phyloP scores from a whole-genome alignment of 2,888 invertebrate genomes.

The Erebia aethiops region DNA sequence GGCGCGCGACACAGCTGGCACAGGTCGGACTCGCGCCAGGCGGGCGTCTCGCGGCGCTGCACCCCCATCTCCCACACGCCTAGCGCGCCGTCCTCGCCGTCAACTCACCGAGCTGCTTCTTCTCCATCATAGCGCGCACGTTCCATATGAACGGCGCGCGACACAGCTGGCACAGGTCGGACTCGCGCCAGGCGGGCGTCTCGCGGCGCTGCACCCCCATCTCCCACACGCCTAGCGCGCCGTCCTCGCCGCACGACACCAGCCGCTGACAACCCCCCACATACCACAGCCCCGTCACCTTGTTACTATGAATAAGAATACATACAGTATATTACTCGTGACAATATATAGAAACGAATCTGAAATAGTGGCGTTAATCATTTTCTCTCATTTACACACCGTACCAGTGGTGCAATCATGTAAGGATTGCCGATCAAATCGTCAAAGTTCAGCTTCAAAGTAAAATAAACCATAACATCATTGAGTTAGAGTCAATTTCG shows the following conservation, averaged over 20 bases:
- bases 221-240: conserved; percentile 96
- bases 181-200: conserved; percentile 97
- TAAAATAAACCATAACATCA: too few relatives aligned
- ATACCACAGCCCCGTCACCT: conserved; percentile 95
- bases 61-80: conserved; percentile 98
- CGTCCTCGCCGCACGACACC: conserved; percentile 95
- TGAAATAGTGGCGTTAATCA: too few relatives aligned
- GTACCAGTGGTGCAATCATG: too few relatives aligned
- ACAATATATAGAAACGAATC: too few relatives aligned
- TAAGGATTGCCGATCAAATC: too few relatives aligned
- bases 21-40: conserved; percentile 96
- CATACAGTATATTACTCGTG: too few relatives aligned
- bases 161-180: conserved; percentile 97
- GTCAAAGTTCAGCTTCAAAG: too few relatives aligned
- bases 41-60: too few relatives aligned
- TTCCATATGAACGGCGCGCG: conserved; percentile 99
- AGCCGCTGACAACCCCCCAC: conserved; percentile 90
- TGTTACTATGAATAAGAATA: conserved; percentile 58
- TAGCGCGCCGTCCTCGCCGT: conserved; percentile 87
- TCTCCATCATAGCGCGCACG: conserved; percentile 98
- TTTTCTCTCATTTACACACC: too few relatives aligned
- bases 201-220: conserved; percentile 94
- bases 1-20: conserved; percentile 97
- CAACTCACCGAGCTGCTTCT: conserved; percentile 86
- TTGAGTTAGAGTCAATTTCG: too few relatives aligned